Evolutionary conservation across 2,113 vertebrate genomes (phyloP), one percentile per base, ranked within the genome.

Genomic region (Elephas maximus): DNA sequence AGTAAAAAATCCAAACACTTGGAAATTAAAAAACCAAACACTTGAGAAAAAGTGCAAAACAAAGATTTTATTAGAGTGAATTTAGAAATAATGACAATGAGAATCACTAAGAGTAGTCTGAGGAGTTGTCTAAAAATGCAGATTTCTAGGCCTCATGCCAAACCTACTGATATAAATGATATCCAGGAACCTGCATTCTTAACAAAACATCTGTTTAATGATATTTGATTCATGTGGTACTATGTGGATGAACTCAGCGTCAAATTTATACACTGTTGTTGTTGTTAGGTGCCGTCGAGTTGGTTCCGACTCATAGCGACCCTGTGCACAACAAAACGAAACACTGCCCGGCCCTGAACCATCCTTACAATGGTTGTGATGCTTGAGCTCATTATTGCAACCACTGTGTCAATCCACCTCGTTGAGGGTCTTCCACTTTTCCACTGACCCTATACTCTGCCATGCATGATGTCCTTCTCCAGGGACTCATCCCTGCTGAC

Each of bases 21-120:
- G 60, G 93, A 85, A 92, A 97, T 77, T 95, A 90, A 92, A 90
- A 92, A 83, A 82, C 6, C 82, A 62, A 91, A 77, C 18, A 88
- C 20, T 65, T 18, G 67, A 73, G 20, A 91, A 26, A 83, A 88
- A 74, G 9, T 74, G 5, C 6, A 90, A 93, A 78, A 89, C 21
- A 74, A 92, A 91, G 23, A 80, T 97, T 12, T 90, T 92, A 60
- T 76, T 60, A 87, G 18, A 90, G 62, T 88, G 18, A 93, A 84
- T 92, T 95, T 83, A 91, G 48, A 84, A 93, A 94, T 30, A 82
- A 82, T 21, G 9, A 86, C 77, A 91, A 71, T 73, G 18, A 78
- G 26, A 78, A 82, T 83, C 41, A 51, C 12, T 79, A 23, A 28
- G 1, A 53, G 63, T 92, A 30, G 30, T 62, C 24, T 92, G 60